Evolutionary conservation across 1,140 invertebrate genomes (phyloP).

Genomic region (Aphelenchoides besseyi): DNA sequence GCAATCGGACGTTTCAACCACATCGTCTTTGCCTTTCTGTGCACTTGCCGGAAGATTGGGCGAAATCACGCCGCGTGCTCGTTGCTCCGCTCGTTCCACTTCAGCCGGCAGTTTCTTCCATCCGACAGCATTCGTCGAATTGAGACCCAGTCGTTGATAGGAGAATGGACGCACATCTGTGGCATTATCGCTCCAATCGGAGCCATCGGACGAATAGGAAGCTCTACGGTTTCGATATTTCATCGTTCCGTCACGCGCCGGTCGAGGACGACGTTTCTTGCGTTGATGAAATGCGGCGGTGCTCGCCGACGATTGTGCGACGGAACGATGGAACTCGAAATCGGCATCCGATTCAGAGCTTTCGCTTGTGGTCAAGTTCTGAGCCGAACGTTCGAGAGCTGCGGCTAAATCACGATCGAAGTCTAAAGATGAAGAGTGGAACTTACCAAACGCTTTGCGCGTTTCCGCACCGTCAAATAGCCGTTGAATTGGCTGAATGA

Average conservation of each 20-base stretch:
- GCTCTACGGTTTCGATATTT: neutral
- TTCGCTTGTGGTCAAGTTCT: neutral
- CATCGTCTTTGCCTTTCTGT: neutral
- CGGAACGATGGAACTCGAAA: neutral
- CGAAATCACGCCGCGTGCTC: neutral
- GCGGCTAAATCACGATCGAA: neutral
- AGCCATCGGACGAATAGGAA: neutral
- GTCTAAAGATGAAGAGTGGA: neutral
- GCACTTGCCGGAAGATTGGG: neutral
- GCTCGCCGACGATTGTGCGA: neutral
- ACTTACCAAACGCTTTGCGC: slow-evolving; percentile 10
- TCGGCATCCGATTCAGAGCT: neutral
- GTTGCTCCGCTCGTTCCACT: neutral
- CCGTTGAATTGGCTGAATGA: too few relatives aligned
- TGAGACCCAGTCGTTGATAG: neutral
- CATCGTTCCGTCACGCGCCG: neutral
- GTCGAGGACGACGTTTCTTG: neutral
- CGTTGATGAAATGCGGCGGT: neutral
- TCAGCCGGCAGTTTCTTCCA: slow-evolving; percentile 6
- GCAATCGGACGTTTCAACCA: too few relatives aligned
- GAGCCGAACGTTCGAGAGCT: neutral
- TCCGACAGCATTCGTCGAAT: neutral
- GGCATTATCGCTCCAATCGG: neutral
- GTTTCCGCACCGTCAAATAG: neutral
- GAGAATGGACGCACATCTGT: neutral